Evolutionary conservation across 2,888 invertebrate species (phyloP).

Genomic region (Strigamia maritima): DNA sequence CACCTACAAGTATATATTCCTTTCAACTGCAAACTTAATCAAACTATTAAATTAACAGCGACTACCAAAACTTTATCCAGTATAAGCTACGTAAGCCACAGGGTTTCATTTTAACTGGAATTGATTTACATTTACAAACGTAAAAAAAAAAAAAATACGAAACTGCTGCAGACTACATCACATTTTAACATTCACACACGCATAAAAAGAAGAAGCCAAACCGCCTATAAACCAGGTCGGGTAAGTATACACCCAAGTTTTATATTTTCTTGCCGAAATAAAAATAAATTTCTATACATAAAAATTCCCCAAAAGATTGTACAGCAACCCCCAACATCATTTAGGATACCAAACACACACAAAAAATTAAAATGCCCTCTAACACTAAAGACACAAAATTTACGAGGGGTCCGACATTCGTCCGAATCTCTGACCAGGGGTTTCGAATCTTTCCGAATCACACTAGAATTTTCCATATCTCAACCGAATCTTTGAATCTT

Average conservation of each 20-base stretch:
- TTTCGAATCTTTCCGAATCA: no score
- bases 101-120: background rate
- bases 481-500: no score
- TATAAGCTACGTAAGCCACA: background rate
- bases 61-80: background rate
- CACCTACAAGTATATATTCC: background rate
- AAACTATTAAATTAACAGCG: background rate
- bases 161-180: background rate
- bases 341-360: background rate
- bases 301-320: background rate
- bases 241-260: background rate
- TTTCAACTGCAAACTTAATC: background rate
- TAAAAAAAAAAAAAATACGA: background rate
- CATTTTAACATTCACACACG: background rate
- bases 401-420: no score
- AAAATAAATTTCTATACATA: background rate
- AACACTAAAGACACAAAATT: background rate
- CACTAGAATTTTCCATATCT: no score
- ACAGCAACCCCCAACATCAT: background rate
- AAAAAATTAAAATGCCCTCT: background rate
- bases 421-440: no score
- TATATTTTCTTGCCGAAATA: background rate
- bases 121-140: background rate
- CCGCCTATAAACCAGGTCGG: background rate
- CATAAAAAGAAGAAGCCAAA: background rate